Evolutionary conservation across 2,888 invertebrate genomes (phyloP).

Genomic region (Formica aserva): DNA sequence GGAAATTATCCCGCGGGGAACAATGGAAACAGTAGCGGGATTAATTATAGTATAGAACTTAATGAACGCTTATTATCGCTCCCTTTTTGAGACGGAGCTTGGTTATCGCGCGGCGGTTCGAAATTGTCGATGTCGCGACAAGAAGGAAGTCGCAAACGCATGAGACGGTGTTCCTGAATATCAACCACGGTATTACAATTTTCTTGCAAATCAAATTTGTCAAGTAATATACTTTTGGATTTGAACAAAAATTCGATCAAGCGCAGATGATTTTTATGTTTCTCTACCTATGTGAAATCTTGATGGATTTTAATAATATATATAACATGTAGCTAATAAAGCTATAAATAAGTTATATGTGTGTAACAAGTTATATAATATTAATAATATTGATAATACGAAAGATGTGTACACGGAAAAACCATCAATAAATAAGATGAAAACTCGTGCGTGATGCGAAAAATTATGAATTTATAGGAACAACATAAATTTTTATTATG

Average conservation of each 20-base stretch:
- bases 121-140: conserved; percentile 13
- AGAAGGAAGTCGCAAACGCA: conserved; percentile 9
- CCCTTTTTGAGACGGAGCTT: conserved; percentile 24
- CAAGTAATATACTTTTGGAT: background rate
- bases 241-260: background rate
- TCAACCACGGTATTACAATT: conserved; percentile 20
- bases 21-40: conserved; percentile 39
- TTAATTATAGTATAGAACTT: conserved; percentile 48
- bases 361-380: background rate
- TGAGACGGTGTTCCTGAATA: background rate
- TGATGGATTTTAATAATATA: background rate
- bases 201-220: background rate
- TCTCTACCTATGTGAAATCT: background rate
- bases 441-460: background rate
- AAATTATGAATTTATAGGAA: background rate
- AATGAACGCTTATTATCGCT: conserved; percentile 49
- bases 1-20: conserved; percentile 43
- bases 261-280: background rate
- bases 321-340: background rate
- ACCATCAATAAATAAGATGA: background rate
- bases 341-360: background rate
- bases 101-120: conserved; percentile 27
- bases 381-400: background rate
- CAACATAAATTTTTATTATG: background rate
- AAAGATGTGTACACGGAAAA: background rate